Evolutionary conservation across 1,140 invertebrate species (phyloP).

Genomic region (Caenorhabditis inopinata): DNA sequence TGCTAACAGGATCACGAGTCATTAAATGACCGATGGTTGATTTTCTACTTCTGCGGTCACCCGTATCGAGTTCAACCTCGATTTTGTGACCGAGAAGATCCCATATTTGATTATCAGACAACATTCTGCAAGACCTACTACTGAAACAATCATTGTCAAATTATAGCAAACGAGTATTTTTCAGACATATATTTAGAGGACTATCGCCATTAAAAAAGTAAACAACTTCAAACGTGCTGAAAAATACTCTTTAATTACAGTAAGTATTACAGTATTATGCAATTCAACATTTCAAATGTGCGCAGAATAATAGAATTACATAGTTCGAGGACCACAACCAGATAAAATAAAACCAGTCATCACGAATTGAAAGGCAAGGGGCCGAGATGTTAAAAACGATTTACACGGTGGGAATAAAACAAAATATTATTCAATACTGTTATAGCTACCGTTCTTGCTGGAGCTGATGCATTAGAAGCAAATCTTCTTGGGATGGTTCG

Average conservation of each 20-base stretch:
- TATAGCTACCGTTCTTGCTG: conserved; percentile 23
- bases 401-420: not conserved
- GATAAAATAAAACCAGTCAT: conserved; percentile 20
- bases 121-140: too few species aligned
- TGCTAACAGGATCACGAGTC: not conserved
- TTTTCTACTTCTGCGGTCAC: not conserved
- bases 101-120: not conserved
- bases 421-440: not conserved
- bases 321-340: not conserved
- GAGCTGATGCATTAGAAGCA: conserved; percentile 51
- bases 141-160: too few species aligned
- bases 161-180: too few species aligned
- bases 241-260: too few species aligned
- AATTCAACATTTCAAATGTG: too few species aligned
- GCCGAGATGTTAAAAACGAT: not conserved
- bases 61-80: not conserved
- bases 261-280: not conserved
- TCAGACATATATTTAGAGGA: too few species aligned
- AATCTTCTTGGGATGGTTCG: conserved; percentile 56
- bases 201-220: not conserved
- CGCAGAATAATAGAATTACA: not conserved
- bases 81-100: conserved; percentile 2
- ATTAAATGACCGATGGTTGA: not conserved
- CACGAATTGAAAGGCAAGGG: conserved; percentile 5
- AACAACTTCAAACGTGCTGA: too few species aligned